phyloP scores from a whole-genome alignment of 2,113 vertebrate genomes.

The Sinocyclocheilus rhinocerous region DNA sequence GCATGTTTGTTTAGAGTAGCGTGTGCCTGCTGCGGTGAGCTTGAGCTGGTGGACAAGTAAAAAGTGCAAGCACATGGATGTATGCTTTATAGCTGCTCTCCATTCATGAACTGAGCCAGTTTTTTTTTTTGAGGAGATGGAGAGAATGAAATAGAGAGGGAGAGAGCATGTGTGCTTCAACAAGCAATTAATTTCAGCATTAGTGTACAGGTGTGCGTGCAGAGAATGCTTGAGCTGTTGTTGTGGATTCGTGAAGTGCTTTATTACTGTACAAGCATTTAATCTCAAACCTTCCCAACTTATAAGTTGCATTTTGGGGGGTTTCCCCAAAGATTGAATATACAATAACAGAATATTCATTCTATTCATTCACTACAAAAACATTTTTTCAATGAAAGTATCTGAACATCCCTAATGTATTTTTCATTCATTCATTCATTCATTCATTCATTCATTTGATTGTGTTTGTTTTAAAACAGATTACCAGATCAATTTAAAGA shows the following conservation, averaged over 20 bases:
- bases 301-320: not conserved
- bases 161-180: slow-evolving; percentile 45
- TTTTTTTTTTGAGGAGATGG: not conserved
- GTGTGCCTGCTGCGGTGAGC: slow-evolving; percentile 41
- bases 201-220: slow-evolving; percentile 49
- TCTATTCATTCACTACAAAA: not conserved
- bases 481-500: not conserved
- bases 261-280: slow-evolving; percentile 6
- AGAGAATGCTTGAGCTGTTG: slow-evolving; percentile 18
- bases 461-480: not conserved
- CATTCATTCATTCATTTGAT: too few species aligned
- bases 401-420: not conserved
- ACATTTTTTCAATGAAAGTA: not conserved
- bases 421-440: not conserved
- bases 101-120: slow-evolving; percentile 52
- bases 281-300: slow-evolving; percentile 9
- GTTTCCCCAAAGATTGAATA: not conserved
- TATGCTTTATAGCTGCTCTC: slow-evolving; percentile 54
- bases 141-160: slow-evolving; percentile 24
- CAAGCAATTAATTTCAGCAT: slow-evolving; percentile 65
- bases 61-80: slow-evolving; percentile 60
- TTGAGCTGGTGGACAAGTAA: slow-evolving; percentile 77
- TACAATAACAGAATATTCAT: not conserved
- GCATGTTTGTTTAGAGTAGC: slow-evolving; percentile 29
- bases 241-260: slow-evolving; percentile 3